Evolutionary conservation across 2,888 invertebrate species (phyloP).

Genomic region (Trachelus troglodyta): DNA sequence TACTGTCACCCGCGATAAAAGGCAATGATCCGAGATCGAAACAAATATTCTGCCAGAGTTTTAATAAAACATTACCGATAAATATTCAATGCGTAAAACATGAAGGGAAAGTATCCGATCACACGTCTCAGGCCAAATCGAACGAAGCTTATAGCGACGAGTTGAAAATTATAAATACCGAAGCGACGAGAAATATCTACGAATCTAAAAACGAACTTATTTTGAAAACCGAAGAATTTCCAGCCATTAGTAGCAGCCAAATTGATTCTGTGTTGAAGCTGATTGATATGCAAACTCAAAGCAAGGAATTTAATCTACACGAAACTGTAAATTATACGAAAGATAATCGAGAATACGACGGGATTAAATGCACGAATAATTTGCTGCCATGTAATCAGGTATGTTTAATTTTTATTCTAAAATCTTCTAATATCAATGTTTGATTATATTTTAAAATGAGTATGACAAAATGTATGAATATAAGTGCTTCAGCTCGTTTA

Average conservation of each 20-base stretch:
- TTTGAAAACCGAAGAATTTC: constrained; percentile 19
- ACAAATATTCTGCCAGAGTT: not conserved
- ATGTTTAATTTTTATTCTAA: not conserved
- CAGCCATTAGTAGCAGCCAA: constrained; percentile 19
- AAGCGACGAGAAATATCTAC: constrained; percentile 11
- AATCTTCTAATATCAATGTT: not conserved
- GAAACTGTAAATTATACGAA: constrained; percentile 12
- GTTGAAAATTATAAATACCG: constrained; percentile 9
- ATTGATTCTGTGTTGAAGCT: constrained; percentile 19
- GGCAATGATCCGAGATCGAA: constrained; percentile 5
- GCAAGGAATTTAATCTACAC: constrained; percentile 5
- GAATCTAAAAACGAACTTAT: constrained; percentile 17
- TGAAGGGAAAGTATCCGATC: constrained; percentile 3
- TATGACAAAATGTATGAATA: not conserved
- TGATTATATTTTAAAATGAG: not conserved
- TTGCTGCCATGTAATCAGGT: constrained; percentile 19
- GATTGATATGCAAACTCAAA: constrained; percentile 13
- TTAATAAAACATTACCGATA: constrained; percentile 7
- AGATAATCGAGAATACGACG: constrained; percentile 1
- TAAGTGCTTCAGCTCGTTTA: too few relatives aligned
- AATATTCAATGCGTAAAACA: constrained; percentile 10
- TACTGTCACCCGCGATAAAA: constrained; percentile 12
- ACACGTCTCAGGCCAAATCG: constrained; percentile 16
- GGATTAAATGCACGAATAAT: not conserved
- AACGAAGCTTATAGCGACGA: constrained; percentile 14